A percentile compares a stretch with the other conserved stretches of the same genome.
phyloP scores from a whole-genome alignment of 2,113 vertebrate genomes.

The Oreocharis arfaki region DNA sequence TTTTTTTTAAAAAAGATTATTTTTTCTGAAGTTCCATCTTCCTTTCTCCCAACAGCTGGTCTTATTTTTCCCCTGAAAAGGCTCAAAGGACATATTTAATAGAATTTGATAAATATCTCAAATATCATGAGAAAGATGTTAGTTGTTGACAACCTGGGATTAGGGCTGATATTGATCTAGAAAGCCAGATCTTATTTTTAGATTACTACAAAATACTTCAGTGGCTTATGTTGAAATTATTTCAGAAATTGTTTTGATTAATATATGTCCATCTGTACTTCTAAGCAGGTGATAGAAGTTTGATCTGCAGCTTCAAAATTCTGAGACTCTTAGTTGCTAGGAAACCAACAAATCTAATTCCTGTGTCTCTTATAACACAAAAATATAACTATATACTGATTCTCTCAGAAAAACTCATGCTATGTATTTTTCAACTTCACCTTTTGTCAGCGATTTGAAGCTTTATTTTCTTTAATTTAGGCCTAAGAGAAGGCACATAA shows the following conservation, averaged over 20 bases:
- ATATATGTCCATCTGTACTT: slow-evolving; percentile 46
- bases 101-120: not conserved
- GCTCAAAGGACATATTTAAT: not conserved
- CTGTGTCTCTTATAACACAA: slow-evolving; percentile 49
- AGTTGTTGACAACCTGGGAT: slow-evolving; percentile 19
- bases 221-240: slow-evolving; percentile 38
- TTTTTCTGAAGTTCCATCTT: not conserved
- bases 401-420: not conserved
- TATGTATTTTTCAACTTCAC: not conserved
- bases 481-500: not conserved
- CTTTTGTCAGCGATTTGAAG: slow-evolving; percentile 32
- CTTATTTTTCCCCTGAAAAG: not conserved
- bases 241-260: slow-evolving; percentile 52
- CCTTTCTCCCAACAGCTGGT: not conserved
- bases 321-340: slow-evolving; percentile 65
- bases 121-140: not conserved
- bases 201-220: not conserved
- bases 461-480: slow-evolving; percentile 37
- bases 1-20: no score
- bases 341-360: slow-evolving; percentile 65
- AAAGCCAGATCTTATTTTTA: slow-evolving; percentile 20
- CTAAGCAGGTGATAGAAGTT: slow-evolving; percentile 47
- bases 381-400: slow-evolving; percentile 44
- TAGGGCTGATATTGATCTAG: slow-evolving; percentile 32
- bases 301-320: slow-evolving; percentile 55